phyloP scores from a whole-genome alignment of 2,888 invertebrate species.

The Eristalis intricaria region DNA sequence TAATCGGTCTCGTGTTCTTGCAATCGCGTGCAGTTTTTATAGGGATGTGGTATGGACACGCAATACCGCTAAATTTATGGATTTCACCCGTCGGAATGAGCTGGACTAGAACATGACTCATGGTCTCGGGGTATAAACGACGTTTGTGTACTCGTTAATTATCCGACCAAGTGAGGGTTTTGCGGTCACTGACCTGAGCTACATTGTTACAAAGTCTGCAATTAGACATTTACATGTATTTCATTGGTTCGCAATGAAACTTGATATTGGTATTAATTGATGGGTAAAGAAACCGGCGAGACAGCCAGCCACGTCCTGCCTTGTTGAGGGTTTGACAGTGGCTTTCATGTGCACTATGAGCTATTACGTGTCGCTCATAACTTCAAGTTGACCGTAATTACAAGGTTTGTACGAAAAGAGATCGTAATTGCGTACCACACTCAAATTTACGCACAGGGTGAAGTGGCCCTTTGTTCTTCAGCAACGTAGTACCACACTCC shows the following conservation, averaged over 20 bases:
- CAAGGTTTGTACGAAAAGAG: background rate
- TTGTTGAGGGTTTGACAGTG: background rate
- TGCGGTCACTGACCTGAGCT: constrained; percentile 12
- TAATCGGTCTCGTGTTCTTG: constrained; percentile 27
- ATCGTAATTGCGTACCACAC: background rate
- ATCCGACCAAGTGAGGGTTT: constrained; percentile 28
- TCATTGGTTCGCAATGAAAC: constrained; percentile 27
- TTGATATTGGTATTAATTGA: constrained; percentile 53
- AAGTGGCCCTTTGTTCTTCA: background rate
- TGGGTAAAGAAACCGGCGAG: constrained; percentile 9
- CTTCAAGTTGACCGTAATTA: constrained; percentile 15
- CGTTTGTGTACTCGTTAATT: constrained; percentile 21
- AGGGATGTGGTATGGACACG: constrained; percentile 47
- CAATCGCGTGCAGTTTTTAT: constrained; percentile 47
- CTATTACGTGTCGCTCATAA: background rate
- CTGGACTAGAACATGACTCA: constrained; percentile 36
- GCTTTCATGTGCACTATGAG: background rate
- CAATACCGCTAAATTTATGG: constrained; percentile 60
- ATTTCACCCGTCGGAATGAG: constrained; percentile 17
- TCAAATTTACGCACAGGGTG: background rate
- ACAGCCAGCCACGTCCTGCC: background rate
- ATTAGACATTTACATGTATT: constrained; percentile 13
- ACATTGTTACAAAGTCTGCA: background rate
- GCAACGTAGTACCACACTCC: background rate
- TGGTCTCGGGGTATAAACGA: background rate